These are phyloP conservation scores for Melieria omissa DNA, from an alignment of 2,888 invertebrate genomes.

Conservation along the genomic window DNA sequence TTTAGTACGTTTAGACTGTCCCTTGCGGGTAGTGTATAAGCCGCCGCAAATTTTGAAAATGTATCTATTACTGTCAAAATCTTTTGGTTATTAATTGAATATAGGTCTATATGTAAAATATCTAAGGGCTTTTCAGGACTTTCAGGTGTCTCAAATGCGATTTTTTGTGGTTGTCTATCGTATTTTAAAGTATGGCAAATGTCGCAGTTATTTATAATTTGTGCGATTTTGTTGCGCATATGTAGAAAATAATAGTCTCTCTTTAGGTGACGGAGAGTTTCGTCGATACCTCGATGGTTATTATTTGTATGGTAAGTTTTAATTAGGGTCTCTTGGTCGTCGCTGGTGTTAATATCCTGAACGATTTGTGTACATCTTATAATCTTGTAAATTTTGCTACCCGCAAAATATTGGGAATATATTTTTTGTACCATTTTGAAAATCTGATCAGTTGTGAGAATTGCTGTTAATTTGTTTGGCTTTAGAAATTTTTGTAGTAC, in stretches of 20 bases:
- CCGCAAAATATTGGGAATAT: too few species aligned
- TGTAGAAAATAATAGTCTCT: neutral
- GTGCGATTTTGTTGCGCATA: neutral
- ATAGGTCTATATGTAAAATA: neutral
- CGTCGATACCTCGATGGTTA: neutral
- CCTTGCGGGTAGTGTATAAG: neutral
- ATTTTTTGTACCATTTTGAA: neutral
- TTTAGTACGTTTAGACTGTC: neutral
- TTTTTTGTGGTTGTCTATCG: conserved; percentile 1
- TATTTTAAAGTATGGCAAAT: neutral
- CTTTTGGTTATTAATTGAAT: neutral
- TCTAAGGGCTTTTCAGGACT: neutral
- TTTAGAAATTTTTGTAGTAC: neutral
- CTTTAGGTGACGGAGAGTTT: neutral
- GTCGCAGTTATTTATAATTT: neutral
- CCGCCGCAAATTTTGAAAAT: conserved; percentile 10
- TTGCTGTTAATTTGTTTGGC: neutral
- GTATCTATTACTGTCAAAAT: conserved; percentile 2
- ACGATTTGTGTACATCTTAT: neutral
- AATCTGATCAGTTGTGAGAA: neutral
- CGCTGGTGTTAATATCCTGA: neutral
- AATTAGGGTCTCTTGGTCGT: neutral
- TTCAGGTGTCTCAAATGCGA: neutral
- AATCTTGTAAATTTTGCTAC: neutral
- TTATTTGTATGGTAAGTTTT: neutral